Evolutionary conservation across 1,140 invertebrate genomes (phyloP).

Genomic region (Halesus radiatus): DNA sequence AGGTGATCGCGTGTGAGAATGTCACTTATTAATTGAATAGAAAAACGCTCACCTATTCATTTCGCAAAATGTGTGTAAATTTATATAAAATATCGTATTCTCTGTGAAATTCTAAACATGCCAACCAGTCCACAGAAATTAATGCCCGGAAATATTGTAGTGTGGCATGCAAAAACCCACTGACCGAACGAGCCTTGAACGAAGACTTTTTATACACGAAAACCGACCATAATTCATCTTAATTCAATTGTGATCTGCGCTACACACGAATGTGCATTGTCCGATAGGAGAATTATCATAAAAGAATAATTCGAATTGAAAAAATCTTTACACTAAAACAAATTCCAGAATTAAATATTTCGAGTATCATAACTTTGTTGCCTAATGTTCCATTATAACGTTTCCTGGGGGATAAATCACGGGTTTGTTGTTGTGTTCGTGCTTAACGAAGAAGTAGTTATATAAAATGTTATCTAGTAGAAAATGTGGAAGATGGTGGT

Average conservation of each 20-base stretch:
- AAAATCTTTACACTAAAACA: neutral
- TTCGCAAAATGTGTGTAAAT: constrained; percentile 25
- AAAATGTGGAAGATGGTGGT: neutral
- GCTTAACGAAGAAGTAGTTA: too few relatives aligned
- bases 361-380: neutral
- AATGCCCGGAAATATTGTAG: constrained; percentile 10
- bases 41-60: constrained; percentile 34
- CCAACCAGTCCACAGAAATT: constrained; percentile 12
- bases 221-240: constrained; percentile 7
- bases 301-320: neutral
- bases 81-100: constrained; percentile 33
- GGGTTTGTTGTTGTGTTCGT: too few relatives aligned
- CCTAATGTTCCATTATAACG: too few relatives aligned
- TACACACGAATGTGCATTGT: neutral
- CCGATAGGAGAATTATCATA: constrained; percentile 4
- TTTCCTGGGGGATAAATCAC: too few relatives aligned
- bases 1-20: neutral
- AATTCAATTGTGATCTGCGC: constrained; percentile 29
- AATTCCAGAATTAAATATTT: neutral
- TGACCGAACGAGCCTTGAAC: constrained; percentile 29
- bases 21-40: constrained; percentile 31
- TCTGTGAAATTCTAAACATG: constrained; percentile 13
- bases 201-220: neutral
- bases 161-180: constrained; percentile 17
- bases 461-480: neutral